Base-by-base conservation (phyloP, 1,140 invertebrate species). In the Drosophila fuyamai region DNA sequence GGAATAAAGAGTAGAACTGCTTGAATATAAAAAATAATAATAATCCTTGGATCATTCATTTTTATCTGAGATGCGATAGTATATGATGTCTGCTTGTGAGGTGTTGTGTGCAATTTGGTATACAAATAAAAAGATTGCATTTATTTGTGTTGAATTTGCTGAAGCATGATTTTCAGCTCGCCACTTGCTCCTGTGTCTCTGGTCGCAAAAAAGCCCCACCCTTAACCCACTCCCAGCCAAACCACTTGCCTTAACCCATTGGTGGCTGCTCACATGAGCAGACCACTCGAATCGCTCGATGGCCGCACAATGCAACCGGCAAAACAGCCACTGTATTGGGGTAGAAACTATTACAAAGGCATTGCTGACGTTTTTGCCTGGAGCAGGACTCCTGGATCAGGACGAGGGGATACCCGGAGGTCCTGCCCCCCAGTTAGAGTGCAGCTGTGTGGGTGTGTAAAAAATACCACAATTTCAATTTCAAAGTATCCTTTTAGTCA, bases 401-500 rank as follows among this genome's bases (percentile, higher is more conserved):
- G 29, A 32, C 8, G 29, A 32, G 29, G 36, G 60, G 44, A 8
- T 10, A 8, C 8, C 9, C 12, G 29, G 38, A 51, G 59, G 13
- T 56, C 36, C 63, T 60, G 65, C 13, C 51, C 23, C 50, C 50
- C 35, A 8, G 43, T 12, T 23, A 38, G 47, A 48, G 35, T 50
- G 47, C 40, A 59, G 72, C 55, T 60, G 63, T 59, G 61, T 55
- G 41, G 43, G 57, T 61, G 66, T 73, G 74, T 58, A 59, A 60
- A 77, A 80, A 83, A 83, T 78, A 81, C 84, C 84, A 89, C 84
- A 89, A 89, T 89, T 89, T 89, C 80, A 89, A 89, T 89, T 89
- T 89, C 84, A 89, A 89, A 89, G 84, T 89, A 89, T 89, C 85
- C 84, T 89, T 89, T 89, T 89, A 89, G 84, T 83, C 76, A 72